phyloP scores from a whole-genome alignment of 2,113 vertebrate genomes.

The Scytalopus superciliaris region DNA sequence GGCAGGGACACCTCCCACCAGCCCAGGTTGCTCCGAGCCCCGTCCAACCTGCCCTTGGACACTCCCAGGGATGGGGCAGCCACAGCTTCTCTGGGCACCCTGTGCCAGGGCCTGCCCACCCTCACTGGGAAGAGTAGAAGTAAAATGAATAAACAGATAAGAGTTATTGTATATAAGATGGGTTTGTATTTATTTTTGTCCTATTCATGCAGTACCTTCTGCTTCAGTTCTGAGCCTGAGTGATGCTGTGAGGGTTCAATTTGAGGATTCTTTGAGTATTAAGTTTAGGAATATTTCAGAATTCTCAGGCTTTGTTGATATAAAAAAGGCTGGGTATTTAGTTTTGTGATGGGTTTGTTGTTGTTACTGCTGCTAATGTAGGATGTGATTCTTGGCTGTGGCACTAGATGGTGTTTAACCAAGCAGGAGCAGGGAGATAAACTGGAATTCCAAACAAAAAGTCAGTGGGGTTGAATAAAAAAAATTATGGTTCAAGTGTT shows the following conservation, averaged over 20 bases:
- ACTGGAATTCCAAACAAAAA: background rate
- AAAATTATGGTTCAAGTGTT: background rate
- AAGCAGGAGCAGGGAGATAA: background rate
- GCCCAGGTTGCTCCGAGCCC: accelerated
- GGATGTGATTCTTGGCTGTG: background rate
- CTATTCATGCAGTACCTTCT: background rate
- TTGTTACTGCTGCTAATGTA: background rate
- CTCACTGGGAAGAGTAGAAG: background rate
- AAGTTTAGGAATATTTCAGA: background rate
- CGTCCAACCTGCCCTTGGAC: accelerated
- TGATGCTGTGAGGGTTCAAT: background rate
- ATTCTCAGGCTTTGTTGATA: background rate
- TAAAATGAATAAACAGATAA: background rate
- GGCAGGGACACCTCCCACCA: background rate
- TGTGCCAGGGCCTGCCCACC: background rate
- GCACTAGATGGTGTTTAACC: constrained; percentile 12
- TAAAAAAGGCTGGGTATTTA: background rate
- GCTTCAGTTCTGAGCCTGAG: background rate
- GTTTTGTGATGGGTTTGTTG: background rate
- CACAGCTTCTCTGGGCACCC: background rate
- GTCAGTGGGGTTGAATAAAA: background rate
- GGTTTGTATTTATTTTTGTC: background rate
- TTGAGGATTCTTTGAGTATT: background rate
- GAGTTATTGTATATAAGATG: accelerated
- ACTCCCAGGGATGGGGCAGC: background rate